These are phyloP conservation scores for Drymodes brunneopygia DNA, from an alignment of 2,113 vertebrate species.

Conservation along the genomic window DNA sequence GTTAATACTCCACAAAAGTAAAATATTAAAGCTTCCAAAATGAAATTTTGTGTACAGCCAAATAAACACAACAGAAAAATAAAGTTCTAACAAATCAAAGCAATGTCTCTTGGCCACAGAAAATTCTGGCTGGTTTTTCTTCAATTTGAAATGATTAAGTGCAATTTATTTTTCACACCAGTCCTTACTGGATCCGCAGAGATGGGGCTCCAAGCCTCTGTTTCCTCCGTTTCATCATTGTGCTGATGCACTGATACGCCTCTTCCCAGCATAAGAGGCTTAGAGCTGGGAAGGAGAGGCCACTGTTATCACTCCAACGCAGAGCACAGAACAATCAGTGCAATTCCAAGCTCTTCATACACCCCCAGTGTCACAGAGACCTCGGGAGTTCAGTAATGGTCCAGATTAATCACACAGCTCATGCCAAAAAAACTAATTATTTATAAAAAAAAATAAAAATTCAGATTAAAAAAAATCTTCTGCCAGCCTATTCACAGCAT, in stretches of 20 bases:
- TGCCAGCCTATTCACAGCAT: background rate
- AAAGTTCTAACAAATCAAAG: background rate
- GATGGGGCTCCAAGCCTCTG: slow-evolving; percentile 83
- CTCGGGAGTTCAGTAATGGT: background rate
- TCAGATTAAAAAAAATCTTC: background rate
- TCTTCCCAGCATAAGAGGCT: slow-evolving; percentile 40
- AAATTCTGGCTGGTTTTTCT: background rate
- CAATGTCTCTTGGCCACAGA: background rate
- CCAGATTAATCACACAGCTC: background rate
- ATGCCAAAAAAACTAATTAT: background rate
- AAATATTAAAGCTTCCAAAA: background rate
- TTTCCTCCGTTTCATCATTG: slow-evolving; percentile 89
- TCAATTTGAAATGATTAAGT: background rate
- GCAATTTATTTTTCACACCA: slow-evolving; percentile 10
- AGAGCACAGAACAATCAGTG: slow-evolving; percentile 5
- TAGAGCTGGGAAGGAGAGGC: background rate
- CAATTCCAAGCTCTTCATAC: background rate
- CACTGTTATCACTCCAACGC: slow-evolving; percentile 22
- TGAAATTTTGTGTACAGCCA: background rate
- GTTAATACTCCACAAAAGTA: background rate
- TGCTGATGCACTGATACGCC: slow-evolving; percentile 32
- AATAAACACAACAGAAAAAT: background rate
- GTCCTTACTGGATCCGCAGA: slow-evolving; percentile 92
- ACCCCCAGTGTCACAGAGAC: background rate
- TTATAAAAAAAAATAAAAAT: background rate